Evolutionary conservation across 2,797 vertebrate genomes (phyloP).

Genomic region (Hippopotamyrus pictus): DNA sequence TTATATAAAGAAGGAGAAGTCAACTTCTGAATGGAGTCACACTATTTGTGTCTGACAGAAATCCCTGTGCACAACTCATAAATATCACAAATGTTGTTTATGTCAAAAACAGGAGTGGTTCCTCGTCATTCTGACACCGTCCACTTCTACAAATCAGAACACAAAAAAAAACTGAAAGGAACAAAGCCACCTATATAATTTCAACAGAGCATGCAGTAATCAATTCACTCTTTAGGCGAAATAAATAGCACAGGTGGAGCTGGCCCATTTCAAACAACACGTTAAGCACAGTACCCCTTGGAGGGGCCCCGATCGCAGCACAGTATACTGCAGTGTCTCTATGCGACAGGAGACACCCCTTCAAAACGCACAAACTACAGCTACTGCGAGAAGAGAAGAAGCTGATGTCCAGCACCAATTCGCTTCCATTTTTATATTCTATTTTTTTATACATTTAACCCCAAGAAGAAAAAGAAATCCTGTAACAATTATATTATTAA

Average conservation of each 20-base stretch:
- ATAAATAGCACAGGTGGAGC: conserved; percentile 36
- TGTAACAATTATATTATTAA: background rate
- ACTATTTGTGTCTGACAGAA: background rate
- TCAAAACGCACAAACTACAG: conserved; percentile 7
- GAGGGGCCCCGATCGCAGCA: conserved; percentile 20
- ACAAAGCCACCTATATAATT: conserved; percentile 33
- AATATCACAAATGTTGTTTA: conserved; percentile 18
- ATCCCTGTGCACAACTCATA: background rate
- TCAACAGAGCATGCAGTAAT: conserved; percentile 41
- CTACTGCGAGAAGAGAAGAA: conserved; percentile 25
- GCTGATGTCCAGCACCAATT: conserved; percentile 62
- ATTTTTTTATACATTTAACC: background rate
- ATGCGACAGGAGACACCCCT: conserved; percentile 7
- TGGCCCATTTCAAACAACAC: conserved; percentile 24
- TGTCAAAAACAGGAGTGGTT: conserved; percentile 51
- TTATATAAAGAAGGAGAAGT: background rate
- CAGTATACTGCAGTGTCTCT: conserved; percentile 2
- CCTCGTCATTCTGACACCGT: conserved; percentile 34
- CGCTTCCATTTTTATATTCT: conserved; percentile 17
- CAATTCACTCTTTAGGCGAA: conserved; percentile 47
- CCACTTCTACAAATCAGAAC: background rate
- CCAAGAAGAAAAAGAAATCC: background rate
- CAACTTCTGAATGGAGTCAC: background rate
- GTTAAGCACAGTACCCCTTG: conserved; percentile 35
- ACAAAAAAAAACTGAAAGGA: conserved; percentile 24